Evolutionary conservation across 2,888 invertebrate species (phyloP).

Genomic region (Eurytoma californica): DNA sequence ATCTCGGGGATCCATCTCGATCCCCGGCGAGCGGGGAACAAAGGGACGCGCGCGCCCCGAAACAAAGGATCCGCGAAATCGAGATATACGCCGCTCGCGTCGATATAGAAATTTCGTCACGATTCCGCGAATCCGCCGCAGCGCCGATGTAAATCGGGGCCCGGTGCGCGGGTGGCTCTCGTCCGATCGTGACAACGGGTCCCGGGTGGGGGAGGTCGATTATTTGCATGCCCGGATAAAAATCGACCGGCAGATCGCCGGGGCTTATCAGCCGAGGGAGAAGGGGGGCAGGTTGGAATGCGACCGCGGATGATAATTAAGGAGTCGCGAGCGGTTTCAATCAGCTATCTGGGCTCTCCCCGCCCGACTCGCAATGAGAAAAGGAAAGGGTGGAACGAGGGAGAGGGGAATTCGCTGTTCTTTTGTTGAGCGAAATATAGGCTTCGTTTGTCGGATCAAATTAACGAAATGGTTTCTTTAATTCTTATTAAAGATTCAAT

Average conservation of each 20-base stretch:
- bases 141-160: conserved; percentile 35
- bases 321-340: too few species aligned
- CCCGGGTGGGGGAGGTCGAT: background rate
- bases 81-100: conserved; percentile 18
- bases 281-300: conserved; percentile 15
- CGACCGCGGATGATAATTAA: background rate
- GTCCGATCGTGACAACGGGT: conserved; percentile 40
- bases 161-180: conserved; percentile 44
- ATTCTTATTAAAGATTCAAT: too few species aligned
- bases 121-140: conserved; percentile 60
- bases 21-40: conserved; percentile 26
- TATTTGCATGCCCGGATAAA: conserved; percentile 39
- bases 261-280: conserved; percentile 14
- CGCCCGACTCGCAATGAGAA: background rate
- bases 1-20: too few species aligned
- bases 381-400: background rate
- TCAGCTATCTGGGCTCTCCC: too few species aligned
- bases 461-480: too few species aligned
- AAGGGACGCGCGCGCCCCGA: conserved; percentile 29
- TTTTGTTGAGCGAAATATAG: too few species aligned
- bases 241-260: conserved; percentile 29
- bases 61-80: conserved; percentile 55
- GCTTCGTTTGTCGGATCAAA: too few species aligned
- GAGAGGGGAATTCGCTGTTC: too few species aligned
- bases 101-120: conserved; percentile 59